These are phyloP conservation scores for Lampris megalopsis DNA, from an alignment of 2,113 vertebrate species.

Conservation along the genomic window DNA sequence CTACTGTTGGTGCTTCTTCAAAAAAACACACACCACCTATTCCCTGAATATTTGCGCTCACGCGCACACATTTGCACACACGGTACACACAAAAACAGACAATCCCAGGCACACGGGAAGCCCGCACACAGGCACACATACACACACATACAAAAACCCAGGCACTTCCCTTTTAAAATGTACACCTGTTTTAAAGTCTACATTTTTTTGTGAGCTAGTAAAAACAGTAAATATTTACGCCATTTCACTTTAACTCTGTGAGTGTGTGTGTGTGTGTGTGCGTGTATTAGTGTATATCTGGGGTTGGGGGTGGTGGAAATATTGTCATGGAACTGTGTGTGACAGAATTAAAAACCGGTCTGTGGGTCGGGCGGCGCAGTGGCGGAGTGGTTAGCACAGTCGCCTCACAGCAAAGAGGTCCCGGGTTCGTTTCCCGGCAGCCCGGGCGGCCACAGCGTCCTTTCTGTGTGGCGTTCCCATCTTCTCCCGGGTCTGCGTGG, in stretches of 20 bases:
- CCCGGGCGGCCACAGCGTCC: too few relatives aligned
- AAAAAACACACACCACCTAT: slow-evolving; percentile 61
- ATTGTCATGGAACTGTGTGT: slow-evolving; percentile 16
- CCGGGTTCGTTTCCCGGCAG: too few relatives aligned
- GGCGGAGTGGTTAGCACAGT: too few relatives aligned
- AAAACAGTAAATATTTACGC: slow-evolving; percentile 40
- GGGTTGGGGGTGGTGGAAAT: slow-evolving; percentile 21
- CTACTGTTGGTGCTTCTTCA: neutral
- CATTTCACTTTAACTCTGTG: slow-evolving; percentile 19
- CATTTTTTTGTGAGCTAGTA: slow-evolving; percentile 19
- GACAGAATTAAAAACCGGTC: slow-evolving; percentile 30
- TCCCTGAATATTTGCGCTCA: slow-evolving; percentile 53
- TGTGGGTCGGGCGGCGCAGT: neutral
- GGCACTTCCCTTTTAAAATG: slow-evolving; percentile 28
- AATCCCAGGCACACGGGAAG: slow-evolving; percentile 1
- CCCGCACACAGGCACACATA: slow-evolving; percentile 5
- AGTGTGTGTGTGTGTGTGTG: neutral
- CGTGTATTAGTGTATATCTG: too few relatives aligned
- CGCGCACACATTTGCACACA: slow-evolving; percentile 11
- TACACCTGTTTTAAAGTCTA: slow-evolving; percentile 36
- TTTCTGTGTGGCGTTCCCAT: too few relatives aligned
- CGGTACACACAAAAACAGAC: slow-evolving; percentile 3
- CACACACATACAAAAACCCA: slow-evolving; percentile 22
- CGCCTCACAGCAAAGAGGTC: too few relatives aligned
- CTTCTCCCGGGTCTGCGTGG: too few relatives aligned